Percentiles rank a stretch among this genome's conserved stretches.
Evolutionary conservation across 1,140 invertebrate species (phyloP).

Genomic region (Leptopilina boulardi): DNA sequence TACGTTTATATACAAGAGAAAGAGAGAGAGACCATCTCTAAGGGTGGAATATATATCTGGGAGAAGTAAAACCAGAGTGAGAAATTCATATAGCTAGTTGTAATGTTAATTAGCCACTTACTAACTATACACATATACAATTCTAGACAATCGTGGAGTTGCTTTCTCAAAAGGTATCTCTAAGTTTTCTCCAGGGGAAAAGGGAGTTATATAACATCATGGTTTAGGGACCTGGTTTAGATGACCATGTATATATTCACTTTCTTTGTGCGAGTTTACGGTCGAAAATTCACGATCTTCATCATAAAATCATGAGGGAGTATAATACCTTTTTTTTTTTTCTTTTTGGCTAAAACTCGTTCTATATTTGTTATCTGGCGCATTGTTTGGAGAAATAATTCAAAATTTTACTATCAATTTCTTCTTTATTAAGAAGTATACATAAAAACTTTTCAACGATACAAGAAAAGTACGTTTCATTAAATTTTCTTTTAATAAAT

Average conservation of each 20-base stretch:
- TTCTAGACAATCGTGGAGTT: constrained; percentile 65
- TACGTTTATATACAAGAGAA: constrained; percentile 55
- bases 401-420: no score
- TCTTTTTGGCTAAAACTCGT: neutral
- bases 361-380: neutral
- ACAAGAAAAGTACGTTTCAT: no score
- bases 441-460: no score
- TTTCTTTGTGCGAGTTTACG: constrained; percentile 23
- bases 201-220: constrained; percentile 38
- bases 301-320: no score
- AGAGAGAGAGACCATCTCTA: neutral
- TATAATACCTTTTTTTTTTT: no score
- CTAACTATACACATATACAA: constrained; percentile 62
- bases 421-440: no score
- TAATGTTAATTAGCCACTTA: constrained; percentile 75
- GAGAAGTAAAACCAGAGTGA: constrained; percentile 42
- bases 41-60: neutral
- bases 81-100: constrained; percentile 62
- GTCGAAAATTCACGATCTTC: constrained; percentile 11
- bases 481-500: no score
- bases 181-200: constrained; percentile 54
- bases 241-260: constrained; percentile 49
- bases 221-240: constrained; percentile 50
- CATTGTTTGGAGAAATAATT: no score
- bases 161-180: constrained; percentile 55